Evolutionary conservation across 2,888 invertebrate genomes (phyloP), one percentile per base, ranked within the genome.

Genomic region (Harpagoxenus sublaevis): DNA sequence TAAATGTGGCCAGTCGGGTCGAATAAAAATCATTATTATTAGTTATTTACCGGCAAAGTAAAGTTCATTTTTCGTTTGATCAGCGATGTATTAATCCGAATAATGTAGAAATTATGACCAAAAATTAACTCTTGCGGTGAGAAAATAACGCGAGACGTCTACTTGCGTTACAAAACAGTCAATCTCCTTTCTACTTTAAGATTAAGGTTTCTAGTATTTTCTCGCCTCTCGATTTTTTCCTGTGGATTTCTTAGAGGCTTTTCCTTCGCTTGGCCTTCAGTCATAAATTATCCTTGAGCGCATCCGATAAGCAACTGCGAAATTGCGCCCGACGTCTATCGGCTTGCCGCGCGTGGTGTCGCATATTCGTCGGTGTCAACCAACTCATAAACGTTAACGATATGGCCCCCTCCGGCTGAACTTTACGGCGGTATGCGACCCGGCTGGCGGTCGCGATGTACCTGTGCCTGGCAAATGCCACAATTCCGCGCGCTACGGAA

Each of bases 311-410:
- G 57, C 42, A 9, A 12, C 55, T 39, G 23, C 28, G 31, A 60
- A 57, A 73, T 73, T 42, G 28, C 60, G 9, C 31, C 31, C 48
- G 60, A 62, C 42, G 45, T 62, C 15, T 48, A 68, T 68, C 66
- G 31, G 48, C 48, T 48, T 31, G n/a, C 4, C 42, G 66, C 48
- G 48, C 28, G 18, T 28, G 15, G 45, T 31, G 10, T 68, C 31
- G 51, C n/a, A 12, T 70, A 45, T 70, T 51, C 53, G 51, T 70
- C 39, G 71, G 18, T 55, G 51, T 53, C 65, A 39, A 65, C 23
- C 63, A 51, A 51, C 62, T 75, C 51, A 15, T 65, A 65, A 77
- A 65, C 51, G 65, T 77, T 77, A 65, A 53, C 18, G 18, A 77
- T 65, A 42, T 18, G 18, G 28, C 28, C 66, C 66, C 45, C 28